These are phyloP conservation scores for Sitta europaea DNA, from an alignment of 2,113 vertebrate species.

Conservation along the genomic window DNA sequence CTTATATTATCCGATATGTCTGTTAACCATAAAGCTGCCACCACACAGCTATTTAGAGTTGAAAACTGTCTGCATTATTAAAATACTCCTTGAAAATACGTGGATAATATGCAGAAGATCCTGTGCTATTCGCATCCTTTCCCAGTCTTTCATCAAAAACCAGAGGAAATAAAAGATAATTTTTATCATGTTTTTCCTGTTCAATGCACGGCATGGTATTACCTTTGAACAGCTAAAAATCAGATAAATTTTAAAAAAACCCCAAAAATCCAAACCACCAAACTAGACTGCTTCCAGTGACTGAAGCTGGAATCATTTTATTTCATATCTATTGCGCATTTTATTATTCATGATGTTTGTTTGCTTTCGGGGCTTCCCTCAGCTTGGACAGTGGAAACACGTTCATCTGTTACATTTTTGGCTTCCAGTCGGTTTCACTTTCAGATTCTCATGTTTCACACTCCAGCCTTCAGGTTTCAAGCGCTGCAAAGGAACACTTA, in stretches of 20 bases:
- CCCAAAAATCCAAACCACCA: not conserved
- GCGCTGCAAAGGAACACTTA: not conserved
- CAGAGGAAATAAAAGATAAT: not conserved
- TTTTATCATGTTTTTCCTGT: not conserved
- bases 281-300: not conserved
- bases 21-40: not conserved
- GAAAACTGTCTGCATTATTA: not conserved
- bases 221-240: not conserved
- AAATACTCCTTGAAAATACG: not conserved
- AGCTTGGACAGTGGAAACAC: not conserved
- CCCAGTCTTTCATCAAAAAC: not conserved
- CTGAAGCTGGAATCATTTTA: not conserved
- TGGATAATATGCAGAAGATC: accelerated
- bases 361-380: not conserved
- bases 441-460: conserved; percentile 46
- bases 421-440: conserved; percentile 48
- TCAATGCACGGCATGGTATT: not conserved
- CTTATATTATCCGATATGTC: not conserved
- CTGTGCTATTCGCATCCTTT: not conserved
- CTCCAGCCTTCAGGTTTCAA: conserved; percentile 26
- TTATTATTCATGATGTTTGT: not conserved
- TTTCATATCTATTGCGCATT: not conserved
- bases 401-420: not conserved
- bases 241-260: not conserved
- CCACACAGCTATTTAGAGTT: not conserved